phyloP scores from a whole-genome alignment of 2,113 vertebrate species.

The Propithecus coquereli region DNA sequence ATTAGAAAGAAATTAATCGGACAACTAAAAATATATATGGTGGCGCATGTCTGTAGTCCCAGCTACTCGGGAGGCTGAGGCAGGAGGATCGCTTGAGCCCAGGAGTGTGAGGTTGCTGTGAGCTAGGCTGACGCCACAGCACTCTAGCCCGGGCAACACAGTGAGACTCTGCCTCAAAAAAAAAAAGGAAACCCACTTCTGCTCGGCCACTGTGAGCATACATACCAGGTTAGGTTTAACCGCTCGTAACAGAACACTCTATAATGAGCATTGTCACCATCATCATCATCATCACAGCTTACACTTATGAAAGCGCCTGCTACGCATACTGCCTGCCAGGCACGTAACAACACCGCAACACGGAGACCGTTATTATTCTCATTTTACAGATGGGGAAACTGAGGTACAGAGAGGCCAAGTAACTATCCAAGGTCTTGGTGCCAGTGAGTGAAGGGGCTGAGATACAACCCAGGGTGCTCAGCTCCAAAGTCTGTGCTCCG shows the following conservation, averaged over 20 bases:
- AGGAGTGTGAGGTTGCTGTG: too few relatives aligned
- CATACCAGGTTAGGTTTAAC: neutral
- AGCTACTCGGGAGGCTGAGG: too few relatives aligned
- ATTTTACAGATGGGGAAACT: neutral
- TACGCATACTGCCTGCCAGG: neutral
- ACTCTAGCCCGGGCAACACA: too few relatives aligned
- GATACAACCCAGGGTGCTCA: neutral
- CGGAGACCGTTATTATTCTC: neutral
- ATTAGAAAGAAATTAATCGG: too few relatives aligned
- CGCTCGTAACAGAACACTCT: neutral
- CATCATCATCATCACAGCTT: neutral
- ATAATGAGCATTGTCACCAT: too few relatives aligned
- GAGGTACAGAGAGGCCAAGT: neutral
- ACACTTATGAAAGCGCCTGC: neutral
- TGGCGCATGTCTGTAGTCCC: too few relatives aligned
- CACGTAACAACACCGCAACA: too few relatives aligned
- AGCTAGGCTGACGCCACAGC: too few relatives aligned
- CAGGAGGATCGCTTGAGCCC: too few relatives aligned
- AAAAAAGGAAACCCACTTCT: neutral
- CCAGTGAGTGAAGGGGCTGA: neutral
- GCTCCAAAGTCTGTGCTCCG: neutral
- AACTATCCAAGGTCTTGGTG: neutral
- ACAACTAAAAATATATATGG: too few relatives aligned
- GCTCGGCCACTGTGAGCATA: neutral
- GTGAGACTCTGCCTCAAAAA: too few relatives aligned